These are phyloP conservation scores for Microctenopoma steveboyesi DNA, from an alignment of 2,797 vertebrate genomes.

Conservation along the genomic window DNA sequence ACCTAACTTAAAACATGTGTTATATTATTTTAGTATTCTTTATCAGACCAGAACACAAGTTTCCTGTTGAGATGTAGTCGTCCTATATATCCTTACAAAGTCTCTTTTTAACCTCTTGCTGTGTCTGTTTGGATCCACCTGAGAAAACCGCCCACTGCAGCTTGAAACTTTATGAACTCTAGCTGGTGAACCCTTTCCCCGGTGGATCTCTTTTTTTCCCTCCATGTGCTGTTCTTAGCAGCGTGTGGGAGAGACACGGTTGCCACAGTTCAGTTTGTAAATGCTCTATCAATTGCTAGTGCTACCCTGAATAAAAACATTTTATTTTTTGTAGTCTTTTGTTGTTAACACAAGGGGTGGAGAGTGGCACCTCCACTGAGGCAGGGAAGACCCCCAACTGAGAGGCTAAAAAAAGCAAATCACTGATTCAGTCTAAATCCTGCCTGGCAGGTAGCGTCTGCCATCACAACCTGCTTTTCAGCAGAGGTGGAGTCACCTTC, in stretches of 20 bases:
- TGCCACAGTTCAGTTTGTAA: conserved; percentile 52
- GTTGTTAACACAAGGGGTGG: conserved; percentile 48
- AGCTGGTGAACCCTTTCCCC: conserved; percentile 58
- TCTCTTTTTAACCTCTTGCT: conserved; percentile 63
- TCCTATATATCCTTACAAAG: conserved; percentile 22
- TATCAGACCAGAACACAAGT: conserved; percentile 16
- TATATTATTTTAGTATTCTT: background rate
- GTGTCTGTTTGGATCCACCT: conserved; percentile 48
- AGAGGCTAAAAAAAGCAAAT: conserved; percentile 35
- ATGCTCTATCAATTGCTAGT: conserved; percentile 53
- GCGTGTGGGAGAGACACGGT: conserved; percentile 63
- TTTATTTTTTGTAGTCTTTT: conserved; percentile 46
- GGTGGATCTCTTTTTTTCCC: conserved; percentile 30
- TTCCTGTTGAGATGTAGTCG: conserved; percentile 14
- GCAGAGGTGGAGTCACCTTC: conserved; percentile 65
- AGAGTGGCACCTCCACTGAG: conserved; percentile 19
- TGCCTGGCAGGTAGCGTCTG: conserved; percentile 29
- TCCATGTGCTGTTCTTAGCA: conserved; percentile 60
- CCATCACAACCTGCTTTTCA: conserved; percentile 36
- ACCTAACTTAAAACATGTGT: background rate
- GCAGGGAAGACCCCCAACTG: conserved; percentile 33
- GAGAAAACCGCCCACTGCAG: conserved; percentile 68
- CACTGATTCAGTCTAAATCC: conserved; percentile 48
- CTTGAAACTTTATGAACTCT: conserved; percentile 61
- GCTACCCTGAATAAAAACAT: conserved; percentile 50